phyloP scores from a whole-genome alignment of 2,888 invertebrate genomes.

The Acrocera orbiculus region DNA sequence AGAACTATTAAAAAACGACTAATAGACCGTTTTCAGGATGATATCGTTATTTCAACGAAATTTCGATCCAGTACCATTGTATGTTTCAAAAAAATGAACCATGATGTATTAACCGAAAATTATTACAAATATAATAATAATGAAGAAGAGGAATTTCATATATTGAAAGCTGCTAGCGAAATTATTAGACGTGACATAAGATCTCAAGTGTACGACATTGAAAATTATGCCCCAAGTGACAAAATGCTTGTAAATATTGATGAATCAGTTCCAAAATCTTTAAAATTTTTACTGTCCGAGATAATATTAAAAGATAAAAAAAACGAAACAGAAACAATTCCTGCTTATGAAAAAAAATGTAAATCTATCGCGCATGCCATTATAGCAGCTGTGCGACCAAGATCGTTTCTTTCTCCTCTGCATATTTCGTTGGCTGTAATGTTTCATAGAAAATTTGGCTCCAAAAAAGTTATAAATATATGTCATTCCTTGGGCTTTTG shows the following conservation, averaged over 20 bases:
- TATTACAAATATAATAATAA: slow-evolving; percentile 1
- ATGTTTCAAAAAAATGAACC: not conserved
- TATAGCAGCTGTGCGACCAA: no score
- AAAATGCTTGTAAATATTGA: not conserved
- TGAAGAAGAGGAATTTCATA: slow-evolving; percentile 1
- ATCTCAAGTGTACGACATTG: not conserved
- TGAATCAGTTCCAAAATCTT: no score
- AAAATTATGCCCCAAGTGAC: slow-evolving; percentile 1
- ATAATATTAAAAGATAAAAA: no score
- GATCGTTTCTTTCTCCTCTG: no score
- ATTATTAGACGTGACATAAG: slow-evolving; percentile 1
- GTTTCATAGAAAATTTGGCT: no score
- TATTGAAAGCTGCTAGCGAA: slow-evolving; percentile 2
- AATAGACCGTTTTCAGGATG: no score
- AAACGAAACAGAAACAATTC: not conserved
- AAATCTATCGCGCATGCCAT: no score
- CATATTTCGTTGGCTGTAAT: no score
- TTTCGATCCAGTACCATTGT: not conserved
- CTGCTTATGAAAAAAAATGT: not conserved
- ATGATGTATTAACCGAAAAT: slow-evolving; percentile 1
- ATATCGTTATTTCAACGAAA: no score
- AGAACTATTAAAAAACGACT: no score
- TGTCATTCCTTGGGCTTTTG: not conserved
- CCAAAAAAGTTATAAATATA: no score
- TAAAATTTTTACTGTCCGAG: no score